phyloP scores from a whole-genome alignment of 2,888 invertebrate genomes.

The Heliothis peltigera region DNA sequence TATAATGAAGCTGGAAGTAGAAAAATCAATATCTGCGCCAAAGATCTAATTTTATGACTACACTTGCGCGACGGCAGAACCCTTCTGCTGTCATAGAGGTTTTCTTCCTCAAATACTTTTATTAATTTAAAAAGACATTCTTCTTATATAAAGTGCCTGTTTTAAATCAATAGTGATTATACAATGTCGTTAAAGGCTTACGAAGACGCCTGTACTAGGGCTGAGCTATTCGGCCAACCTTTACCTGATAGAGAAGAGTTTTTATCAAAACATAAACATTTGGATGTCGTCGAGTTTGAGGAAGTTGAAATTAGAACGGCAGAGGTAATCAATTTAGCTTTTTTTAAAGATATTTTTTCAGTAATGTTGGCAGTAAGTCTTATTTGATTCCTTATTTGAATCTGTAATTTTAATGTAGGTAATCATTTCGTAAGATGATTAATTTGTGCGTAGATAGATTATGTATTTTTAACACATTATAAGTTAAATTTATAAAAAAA shows the following conservation, averaged over 20 bases:
- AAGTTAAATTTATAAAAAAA: too few species aligned
- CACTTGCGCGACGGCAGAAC: conserved; percentile 46
- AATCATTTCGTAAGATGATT: too few species aligned
- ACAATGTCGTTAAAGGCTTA: conserved; percentile 92
- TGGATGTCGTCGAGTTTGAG: conserved; percentile 87
- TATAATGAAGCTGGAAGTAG: conserved; percentile 7
- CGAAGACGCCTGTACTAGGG: conserved; percentile 94
- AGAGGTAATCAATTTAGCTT: conserved; percentile 70
- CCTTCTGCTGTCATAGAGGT: conserved; percentile 21
- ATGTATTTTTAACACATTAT: too few species aligned
- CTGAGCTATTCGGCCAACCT: conserved; percentile 93
- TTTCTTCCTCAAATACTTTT: neutral
- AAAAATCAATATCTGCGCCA: conserved; percentile 70
- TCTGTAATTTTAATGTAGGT: too few species aligned
- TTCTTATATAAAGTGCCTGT: conserved; percentile 25
- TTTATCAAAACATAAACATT: conserved; percentile 88
- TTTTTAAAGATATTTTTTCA: neutral
- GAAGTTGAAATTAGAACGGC: conserved; percentile 87
- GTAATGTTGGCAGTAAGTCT: neutral
- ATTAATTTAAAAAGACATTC: conserved; percentile 2
- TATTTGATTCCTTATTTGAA: too few species aligned
- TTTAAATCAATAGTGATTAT: conserved; percentile 35
- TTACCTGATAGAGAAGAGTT: conserved; percentile 92
- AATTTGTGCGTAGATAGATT: too few species aligned
- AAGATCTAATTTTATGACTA: conserved; percentile 44